These are phyloP conservation scores for Lutjanus campechanus DNA, from an alignment of 2,797 vertebrate genomes.

Conservation along the genomic window DNA sequence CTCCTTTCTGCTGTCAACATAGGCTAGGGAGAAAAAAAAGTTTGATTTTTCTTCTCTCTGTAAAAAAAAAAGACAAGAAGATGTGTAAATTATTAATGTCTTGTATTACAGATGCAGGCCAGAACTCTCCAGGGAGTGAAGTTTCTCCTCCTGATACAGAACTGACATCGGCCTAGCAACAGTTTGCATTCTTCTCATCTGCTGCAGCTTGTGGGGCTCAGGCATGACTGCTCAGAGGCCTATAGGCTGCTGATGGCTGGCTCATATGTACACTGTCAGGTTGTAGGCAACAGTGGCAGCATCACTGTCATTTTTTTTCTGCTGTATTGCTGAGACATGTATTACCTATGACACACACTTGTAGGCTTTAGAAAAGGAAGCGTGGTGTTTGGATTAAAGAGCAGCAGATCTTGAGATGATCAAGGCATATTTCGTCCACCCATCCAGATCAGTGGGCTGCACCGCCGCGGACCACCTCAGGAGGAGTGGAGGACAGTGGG, in stretches of 20 bases:
- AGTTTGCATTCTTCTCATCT: slow-evolving; percentile 47
- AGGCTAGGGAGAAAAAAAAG: slow-evolving; percentile 25
- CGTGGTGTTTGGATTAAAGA: no score
- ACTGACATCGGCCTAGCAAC: slow-evolving; percentile 58
- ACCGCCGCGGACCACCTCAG: no score
- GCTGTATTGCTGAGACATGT: no score
- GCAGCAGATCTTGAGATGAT: no score
- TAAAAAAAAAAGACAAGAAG: slow-evolving; percentile 19
- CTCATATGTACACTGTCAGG: slow-evolving; percentile 24
- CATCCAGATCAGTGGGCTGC: no score
- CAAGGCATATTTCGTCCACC: no score
- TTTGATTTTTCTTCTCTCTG: slow-evolving; percentile 52
- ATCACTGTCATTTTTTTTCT: no score
- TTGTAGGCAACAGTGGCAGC: neutral
- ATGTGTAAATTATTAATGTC: slow-evolving; percentile 75
- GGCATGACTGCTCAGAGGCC: slow-evolving; percentile 29
- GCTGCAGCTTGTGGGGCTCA: slow-evolving; percentile 34
- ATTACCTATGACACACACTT: no score
- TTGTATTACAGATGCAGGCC: slow-evolving; percentile 66
- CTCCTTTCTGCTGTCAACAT: slow-evolving; percentile 47
- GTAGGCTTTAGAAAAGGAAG: no score
- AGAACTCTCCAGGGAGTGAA: slow-evolving; percentile 49
- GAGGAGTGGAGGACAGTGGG: no score
- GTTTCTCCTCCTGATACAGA: slow-evolving; percentile 53
- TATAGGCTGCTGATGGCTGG: slow-evolving; percentile 26